A percentile compares a stretch with the other conserved stretches of the same genome.
phyloP scores from a whole-genome alignment of 53 echinoderm and acorn worm species.

The Arbacia lixula region DNA sequence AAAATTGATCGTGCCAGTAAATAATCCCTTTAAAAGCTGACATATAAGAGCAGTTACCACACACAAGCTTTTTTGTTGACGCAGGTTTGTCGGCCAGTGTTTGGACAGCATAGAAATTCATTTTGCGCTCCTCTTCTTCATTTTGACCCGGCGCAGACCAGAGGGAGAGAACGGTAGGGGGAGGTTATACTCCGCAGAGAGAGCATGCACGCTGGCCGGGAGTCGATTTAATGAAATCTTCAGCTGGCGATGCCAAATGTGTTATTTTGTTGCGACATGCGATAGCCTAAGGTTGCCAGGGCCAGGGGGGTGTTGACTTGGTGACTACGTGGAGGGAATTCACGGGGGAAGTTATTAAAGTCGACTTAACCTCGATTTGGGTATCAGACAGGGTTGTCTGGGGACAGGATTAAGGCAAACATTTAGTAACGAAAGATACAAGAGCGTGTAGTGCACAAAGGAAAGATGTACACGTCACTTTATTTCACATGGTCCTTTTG shows the following conservation, averaged over 20 bases:
- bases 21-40: background rate
- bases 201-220: constrained; percentile 6
- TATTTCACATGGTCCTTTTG: too few relatives aligned
- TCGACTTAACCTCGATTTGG: constrained; percentile 1
- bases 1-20: too few relatives aligned
- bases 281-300: background rate
- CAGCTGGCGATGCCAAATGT: constrained; percentile 1
- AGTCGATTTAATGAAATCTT: constrained; percentile 42
- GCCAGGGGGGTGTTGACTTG: constrained; percentile 9
- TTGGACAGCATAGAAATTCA: constrained; percentile 17
- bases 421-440: too few relatives aligned
- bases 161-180: background rate
- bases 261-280: constrained; percentile 25
- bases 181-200: too few relatives aligned
- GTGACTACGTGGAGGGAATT: background rate
- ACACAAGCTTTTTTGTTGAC: constrained; percentile 20
- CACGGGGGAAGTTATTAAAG: constrained; percentile 28
- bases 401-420: too few relatives aligned
- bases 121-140: constrained; percentile 26
- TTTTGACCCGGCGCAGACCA: constrained; percentile 18
- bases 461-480: too few relatives aligned
- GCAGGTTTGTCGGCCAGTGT: constrained; percentile 3
- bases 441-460: too few relatives aligned
- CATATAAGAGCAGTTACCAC: constrained; percentile 14
- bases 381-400: background rate